A percentile compares a stretch with the other conserved stretches of the same genome.
phyloP scores from a whole-genome alignment of 2,797 vertebrate genomes.

The Cyclopterus lumpus region DNA sequence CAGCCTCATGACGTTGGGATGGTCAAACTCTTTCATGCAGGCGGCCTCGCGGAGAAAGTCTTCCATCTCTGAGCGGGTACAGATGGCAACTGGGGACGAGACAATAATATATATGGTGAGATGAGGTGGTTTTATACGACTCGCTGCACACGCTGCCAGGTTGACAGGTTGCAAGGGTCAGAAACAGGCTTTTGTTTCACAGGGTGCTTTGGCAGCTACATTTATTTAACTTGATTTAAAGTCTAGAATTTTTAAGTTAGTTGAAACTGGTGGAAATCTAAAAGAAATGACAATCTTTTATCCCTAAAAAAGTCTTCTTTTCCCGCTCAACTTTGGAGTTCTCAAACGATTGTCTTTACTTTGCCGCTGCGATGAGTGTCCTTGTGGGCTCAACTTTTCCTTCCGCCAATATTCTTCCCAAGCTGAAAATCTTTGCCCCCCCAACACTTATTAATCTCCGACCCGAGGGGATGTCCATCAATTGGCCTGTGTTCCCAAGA shows the following conservation, averaged over 20 bases:
- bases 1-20: constrained; percentile 92
- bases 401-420: constrained; percentile 41
- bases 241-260: not conserved
- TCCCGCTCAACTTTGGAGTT: not conserved
- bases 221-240: constrained; percentile 2
- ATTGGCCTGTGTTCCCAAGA: constrained; percentile 44
- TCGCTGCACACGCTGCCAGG: not conserved
- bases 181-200: constrained; percentile 5
- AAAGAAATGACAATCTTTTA: not conserved
- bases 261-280: not conserved
- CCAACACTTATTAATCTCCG: constrained; percentile 26
- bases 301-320: not conserved
- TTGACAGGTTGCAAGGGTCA: not conserved
- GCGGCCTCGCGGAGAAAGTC: constrained; percentile 93
- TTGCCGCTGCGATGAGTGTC: not conserved
- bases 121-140: not conserved
- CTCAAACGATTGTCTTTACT: constrained; percentile 22
- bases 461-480: constrained; percentile 30
- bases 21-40: constrained; percentile 97
- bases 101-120: constrained; percentile 17
- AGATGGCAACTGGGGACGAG: constrained; percentile 87
- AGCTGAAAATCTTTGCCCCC: constrained; percentile 27
- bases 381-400: constrained; percentile 22
- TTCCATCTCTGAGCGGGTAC: constrained; percentile 92
- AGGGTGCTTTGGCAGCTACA: too few relatives aligned